Evolutionary conservation across 2,113 vertebrate species (phyloP), one percentile per base, ranked within the genome.

Genomic region (Erythrolamprus reginae): DNA sequence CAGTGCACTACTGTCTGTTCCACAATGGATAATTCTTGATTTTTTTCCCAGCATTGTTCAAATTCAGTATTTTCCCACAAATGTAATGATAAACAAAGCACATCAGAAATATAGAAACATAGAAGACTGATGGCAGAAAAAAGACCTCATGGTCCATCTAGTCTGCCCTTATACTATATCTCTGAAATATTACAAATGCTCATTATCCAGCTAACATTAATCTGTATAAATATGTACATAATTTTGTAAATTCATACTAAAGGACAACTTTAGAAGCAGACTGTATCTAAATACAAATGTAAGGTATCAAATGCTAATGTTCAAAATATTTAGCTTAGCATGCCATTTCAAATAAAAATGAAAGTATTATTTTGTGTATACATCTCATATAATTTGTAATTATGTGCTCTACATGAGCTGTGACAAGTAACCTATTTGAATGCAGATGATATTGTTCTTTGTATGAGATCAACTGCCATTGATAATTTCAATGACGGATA

Each of bases 401-500:
- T 93, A 92, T 90, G 0, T 42, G 89, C 84, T 92, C 89, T 33
- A 48, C 90, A 42, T 33, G 83, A 92, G 50, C 93, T 92, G n/a
- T 53, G 24, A 89, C 0, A 93, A 51, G 87, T 88, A 88, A 1
- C 15, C 0, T 58, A 91, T 93, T 91, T 92, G 4, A 61, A 87
- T 89, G 28, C 15, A 93, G 15, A 91, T 90, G 56, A 89, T 82
- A 92, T 1, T 92, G 50, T 90, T 6, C 94, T 93, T 23, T 89
- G 8, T 87, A 65, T 8, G n/a, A 86, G 45, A 86, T 93, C 52
- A 93, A 90, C 12, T 89, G 38, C 70, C 95, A 93, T 58, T 92
- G 94, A 93, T 84, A 21, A 89, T 13, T 91, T 21, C 45, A 28
- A 61, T 94, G 91, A 93, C 93, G 82, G 65, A 93, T 92, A 93